phyloP scores from a whole-genome alignment of 2,113 vertebrate species.

The Serilophus lunatus region DNA sequence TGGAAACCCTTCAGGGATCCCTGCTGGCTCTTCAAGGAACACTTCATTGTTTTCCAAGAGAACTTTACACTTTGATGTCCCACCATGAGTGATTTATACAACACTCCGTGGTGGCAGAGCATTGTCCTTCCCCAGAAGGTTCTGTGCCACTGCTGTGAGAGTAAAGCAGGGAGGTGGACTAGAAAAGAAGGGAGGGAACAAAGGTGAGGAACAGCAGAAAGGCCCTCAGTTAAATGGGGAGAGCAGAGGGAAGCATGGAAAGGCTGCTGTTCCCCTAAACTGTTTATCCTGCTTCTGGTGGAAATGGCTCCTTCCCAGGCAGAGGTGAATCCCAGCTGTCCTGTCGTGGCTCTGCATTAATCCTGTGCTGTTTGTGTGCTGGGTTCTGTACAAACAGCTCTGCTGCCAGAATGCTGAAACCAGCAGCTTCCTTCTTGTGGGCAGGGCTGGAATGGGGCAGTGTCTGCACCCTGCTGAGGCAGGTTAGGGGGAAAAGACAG shows the following conservation, averaged over 20 bases:
- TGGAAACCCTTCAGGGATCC: neutral
- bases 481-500: neutral
- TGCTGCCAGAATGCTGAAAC: neutral
- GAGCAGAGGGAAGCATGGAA: neutral
- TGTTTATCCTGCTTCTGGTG: neutral
- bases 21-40: neutral
- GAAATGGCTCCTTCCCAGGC: neutral
- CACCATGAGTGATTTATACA: rapidly evolving
- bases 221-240: neutral
- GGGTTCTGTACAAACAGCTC: neutral
- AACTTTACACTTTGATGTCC: neutral
- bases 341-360: neutral
- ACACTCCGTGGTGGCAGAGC: neutral
- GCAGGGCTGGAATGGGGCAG: neutral
- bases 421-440: neutral
- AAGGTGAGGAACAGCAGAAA: neutral
- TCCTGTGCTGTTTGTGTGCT: neutral
- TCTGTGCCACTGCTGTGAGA: neutral
- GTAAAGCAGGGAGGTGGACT: neutral
- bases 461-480: neutral
- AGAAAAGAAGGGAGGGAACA: neutral
- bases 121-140: neutral
- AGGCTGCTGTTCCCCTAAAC: neutral
- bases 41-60: neutral
- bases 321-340: neutral